Conservation (phyloP, 2,797 vertebrate species). For the Amniataba percoides region DNA sequence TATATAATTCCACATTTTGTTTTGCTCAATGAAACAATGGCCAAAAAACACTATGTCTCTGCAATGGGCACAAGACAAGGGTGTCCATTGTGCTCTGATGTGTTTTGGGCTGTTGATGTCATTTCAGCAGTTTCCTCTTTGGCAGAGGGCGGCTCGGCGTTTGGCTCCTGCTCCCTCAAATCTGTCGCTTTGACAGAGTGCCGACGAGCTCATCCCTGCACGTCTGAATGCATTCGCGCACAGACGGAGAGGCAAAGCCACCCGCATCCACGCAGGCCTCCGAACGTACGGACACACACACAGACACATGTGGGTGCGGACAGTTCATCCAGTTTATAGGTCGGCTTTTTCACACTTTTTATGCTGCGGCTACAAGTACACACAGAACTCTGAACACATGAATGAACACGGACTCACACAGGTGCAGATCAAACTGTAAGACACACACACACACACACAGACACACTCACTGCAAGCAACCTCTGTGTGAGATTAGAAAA, state of each 20-base stretch:
- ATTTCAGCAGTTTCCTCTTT: conserved; percentile 61
- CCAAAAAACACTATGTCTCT: not conserved
- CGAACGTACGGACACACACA: not conserved
- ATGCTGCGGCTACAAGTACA: not conserved
- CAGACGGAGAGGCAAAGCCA: not conserved
- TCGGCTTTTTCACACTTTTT: conserved; percentile 10
- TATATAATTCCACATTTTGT: not conserved
- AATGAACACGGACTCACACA: not conserved
- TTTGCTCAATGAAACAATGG: not conserved
- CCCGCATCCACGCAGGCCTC: not conserved
- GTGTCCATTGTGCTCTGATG: not conserved
- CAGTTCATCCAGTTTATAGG: not conserved
- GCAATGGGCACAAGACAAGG: not conserved
- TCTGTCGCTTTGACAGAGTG: conserved; percentile 56
- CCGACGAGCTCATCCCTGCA: not conserved
- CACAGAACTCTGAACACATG: not conserved
- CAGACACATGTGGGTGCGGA: not conserved
- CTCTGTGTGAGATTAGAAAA: not conserved
- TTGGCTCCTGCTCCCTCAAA: conserved; percentile 58
- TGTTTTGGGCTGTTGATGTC: conserved; percentile 13
- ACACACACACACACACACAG: not conserved
- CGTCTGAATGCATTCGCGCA: conserved; percentile 6
- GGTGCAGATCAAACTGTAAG: not conserved
- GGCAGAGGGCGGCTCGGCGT: conserved; percentile 42
- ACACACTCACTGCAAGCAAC: not conserved